A percentile compares a stretch with the other conserved stretches of the same genome.
Evolutionary conservation across 2,797 vertebrate species (phyloP).

Genomic region (Molossus molossus): DNA sequence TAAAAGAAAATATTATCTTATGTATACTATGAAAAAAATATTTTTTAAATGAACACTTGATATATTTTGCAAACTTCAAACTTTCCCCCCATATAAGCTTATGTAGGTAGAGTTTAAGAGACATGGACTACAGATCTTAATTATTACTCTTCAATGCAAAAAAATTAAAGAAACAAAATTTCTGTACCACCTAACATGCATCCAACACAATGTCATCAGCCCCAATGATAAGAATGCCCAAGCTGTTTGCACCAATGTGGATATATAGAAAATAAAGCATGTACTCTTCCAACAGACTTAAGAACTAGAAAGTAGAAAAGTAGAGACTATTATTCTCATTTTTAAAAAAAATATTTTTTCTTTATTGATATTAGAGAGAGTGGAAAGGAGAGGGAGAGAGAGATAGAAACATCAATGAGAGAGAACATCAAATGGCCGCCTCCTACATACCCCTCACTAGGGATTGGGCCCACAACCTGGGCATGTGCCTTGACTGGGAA

Average conservation of each 20-base stretch:
- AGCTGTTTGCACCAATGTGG: neutral
- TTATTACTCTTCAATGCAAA: neutral
- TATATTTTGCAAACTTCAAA: slow-evolving; percentile 8
- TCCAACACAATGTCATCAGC: neutral
- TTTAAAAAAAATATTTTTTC: no score
- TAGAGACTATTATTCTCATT: neutral
- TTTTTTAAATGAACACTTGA: neutral
- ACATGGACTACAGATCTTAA: neutral
- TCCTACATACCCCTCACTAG: no score
- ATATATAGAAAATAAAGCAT: neutral
- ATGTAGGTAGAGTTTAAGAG: neutral
- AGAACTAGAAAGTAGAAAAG: neutral
- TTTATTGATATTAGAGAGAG: no score
- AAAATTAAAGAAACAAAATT: slow-evolving; percentile 44
- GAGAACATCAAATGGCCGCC: no score
- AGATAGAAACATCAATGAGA: no score
- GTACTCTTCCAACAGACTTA: neutral
- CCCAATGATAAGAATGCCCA: neutral
- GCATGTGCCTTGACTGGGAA: no score
- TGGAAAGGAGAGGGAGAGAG: no score
- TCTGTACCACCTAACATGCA: neutral
- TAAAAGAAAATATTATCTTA: neutral
- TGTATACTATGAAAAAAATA: neutral
- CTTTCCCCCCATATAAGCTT: neutral
- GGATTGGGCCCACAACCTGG: no score